These are phyloP conservation scores for Dicyrtomina minuta DNA, from an alignment of 2,888 invertebrate species.

Conservation along the genomic window DNA sequence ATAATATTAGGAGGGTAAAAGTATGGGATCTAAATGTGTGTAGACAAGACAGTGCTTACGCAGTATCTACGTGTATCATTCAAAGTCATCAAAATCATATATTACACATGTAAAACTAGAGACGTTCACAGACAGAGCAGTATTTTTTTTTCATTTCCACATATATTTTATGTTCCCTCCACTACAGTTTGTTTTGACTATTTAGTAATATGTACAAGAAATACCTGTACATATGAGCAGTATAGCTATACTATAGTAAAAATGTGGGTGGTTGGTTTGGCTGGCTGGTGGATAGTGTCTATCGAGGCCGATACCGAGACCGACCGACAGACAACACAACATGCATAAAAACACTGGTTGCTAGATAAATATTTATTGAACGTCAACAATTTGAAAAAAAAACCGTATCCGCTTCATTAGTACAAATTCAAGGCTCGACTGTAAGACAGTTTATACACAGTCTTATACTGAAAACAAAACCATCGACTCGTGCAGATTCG, in stretches of 20 bases:
- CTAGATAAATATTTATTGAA: conserved; percentile 23
- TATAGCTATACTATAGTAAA: no score
- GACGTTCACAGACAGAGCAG: neutral
- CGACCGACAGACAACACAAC: neutral
- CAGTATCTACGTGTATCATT: neutral
- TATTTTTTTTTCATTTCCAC: conserved; percentile 1
- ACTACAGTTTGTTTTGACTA: no score
- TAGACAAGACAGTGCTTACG: no score
- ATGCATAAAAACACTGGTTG: neutral
- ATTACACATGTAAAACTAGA: neutral
- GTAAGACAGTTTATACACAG: neutral
- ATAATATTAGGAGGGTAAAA: neutral
- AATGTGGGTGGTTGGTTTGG: neutral
- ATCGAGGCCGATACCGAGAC: neutral
- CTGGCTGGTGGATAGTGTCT: neutral
- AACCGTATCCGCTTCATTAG: neutral
- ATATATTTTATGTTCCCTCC: no score
- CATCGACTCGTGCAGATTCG: neutral
- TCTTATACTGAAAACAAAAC: neutral
- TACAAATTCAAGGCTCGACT: conserved; percentile 2
- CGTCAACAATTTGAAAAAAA: conserved; percentile 10
- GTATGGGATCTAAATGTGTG: no score
- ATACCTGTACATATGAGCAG: no score
- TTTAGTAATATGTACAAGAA: no score
- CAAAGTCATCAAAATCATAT: conserved; percentile 6